Conservation (phyloP, 1,140 invertebrate genomes). For the Monomorium pharaonis region DNA sequence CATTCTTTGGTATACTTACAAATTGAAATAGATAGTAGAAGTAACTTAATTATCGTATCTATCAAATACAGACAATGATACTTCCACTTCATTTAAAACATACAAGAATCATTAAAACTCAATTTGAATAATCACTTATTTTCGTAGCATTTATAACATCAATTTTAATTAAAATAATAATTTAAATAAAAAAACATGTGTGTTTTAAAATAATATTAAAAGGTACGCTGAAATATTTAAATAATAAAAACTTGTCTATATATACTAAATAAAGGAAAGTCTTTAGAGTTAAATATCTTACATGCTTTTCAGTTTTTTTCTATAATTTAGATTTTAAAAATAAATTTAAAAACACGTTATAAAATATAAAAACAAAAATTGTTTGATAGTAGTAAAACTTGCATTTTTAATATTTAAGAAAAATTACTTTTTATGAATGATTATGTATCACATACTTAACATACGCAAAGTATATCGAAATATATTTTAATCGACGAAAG, state of each 20-base stretch:
- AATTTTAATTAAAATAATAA: too few relatives aligned
- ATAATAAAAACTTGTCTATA: too few relatives aligned
- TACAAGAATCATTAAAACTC: conserved; percentile 25
- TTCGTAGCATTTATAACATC: background rate
- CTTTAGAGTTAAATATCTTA: too few relatives aligned
- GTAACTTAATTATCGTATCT: conserved; percentile 30
- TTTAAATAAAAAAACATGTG: background rate
- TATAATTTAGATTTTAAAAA: too few relatives aligned
- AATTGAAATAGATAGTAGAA: conserved; percentile 35
- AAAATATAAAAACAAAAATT: background rate
- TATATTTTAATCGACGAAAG: background rate
- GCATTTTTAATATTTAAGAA: background rate
- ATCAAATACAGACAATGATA: background rate
- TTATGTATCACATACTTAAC: background rate
- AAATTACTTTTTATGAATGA: background rate
- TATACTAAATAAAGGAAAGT: too few relatives aligned
- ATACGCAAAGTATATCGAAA: background rate
- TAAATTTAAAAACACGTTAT: too few relatives aligned
- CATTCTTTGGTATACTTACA: conserved; percentile 54
- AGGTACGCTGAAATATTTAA: too few relatives aligned
- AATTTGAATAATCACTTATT: conserved; percentile 11
- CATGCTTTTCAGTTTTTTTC: too few relatives aligned
- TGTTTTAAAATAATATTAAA: background rate
- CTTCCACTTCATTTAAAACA: conserved; percentile 13
- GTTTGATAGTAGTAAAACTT: background rate